Conservation (phyloP, 37 sponge, comb jelly and placozoan genomes). For the Cliona cf. orientalis region DNA sequence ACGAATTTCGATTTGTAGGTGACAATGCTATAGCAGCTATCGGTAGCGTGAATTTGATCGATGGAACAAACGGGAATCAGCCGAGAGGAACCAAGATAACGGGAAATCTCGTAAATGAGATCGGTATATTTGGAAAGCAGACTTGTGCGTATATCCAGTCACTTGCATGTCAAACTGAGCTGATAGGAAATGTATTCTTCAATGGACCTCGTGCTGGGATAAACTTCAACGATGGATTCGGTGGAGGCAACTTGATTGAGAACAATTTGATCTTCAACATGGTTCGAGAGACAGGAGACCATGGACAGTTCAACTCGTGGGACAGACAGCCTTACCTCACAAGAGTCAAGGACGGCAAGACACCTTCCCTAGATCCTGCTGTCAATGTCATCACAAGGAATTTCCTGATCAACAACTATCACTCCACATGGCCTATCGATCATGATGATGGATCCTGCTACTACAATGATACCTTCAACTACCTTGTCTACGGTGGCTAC, state of each 20-base stretch:
- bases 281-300: constrained; percentile 60
- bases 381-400: constrained; percentile 28
- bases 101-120: constrained; percentile 50
- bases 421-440: constrained; percentile 51
- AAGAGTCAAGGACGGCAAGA: constrained; percentile 1
- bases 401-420: constrained; percentile 51
- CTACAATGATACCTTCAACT: constrained; percentile 62
- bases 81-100: constrained; percentile 45
- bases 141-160: constrained; percentile 44
- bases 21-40: constrained; percentile 59
- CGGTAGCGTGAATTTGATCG: constrained; percentile 35
- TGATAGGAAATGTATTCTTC: constrained; percentile 59
- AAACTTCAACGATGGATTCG: constrained; percentile 79
- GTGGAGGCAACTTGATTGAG: constrained; percentile 51
- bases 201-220: constrained; percentile 72
- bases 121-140: constrained; percentile 64
- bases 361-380: constrained; percentile 33
- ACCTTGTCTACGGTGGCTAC: constrained; percentile 54
- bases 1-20: constrained; percentile 40
- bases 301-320: constrained; percentile 63
- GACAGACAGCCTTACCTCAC: constrained; percentile 55
- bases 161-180: constrained; percentile 27
- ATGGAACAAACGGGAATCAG: constrained; percentile 55
- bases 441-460: constrained; percentile 67
- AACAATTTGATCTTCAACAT: constrained; percentile 58